Base-by-base conservation (phyloP, 2,888 invertebrate genomes). In the Proisotoma minuta region DNA sequence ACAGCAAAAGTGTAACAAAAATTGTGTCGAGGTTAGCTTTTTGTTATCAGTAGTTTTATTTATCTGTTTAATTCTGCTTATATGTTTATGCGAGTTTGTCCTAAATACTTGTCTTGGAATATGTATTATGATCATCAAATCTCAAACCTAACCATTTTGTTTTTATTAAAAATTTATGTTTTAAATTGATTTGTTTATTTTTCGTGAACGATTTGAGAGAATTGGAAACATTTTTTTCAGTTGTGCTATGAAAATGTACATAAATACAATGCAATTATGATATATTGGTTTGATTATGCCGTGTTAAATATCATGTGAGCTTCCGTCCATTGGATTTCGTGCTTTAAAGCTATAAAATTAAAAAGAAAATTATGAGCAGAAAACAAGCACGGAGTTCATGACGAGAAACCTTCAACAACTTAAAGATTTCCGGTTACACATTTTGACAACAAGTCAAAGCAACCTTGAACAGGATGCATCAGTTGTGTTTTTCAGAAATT, bases 311-410 rank as follows among this genome's bases (percentile, higher is more conserved):
- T 43, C 43, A 20, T 43, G 18, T 43, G 34, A 10, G 8, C 34
- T 8, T 34, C 15, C 34, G 34, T n/a, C 43, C 20, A 4, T n/a
- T 20, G 18, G 43, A 43, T 12, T 23, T 49, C 49, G 23, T 49
- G 49, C 15, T 24, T 49, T 8, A 49, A 5, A 49, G 49, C 49
- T 24, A 49, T 49, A 49, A 49, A 49, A 49, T 49, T 49, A 49
- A 23, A 8, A 49, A 22, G 22, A 49, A 49, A 49, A 49, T 49
- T 49, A 49, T 49, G 22, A 49, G 26, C 49, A 49, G 22, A 49
- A 49, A 49, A 49, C 49, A 49, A 24, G 49, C 49, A 49, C 26
- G 49, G 49, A 49, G 18, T 49, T 49, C 49, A 49, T 49, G 49
- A 49, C 26, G 49, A 49, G 26, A 23, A 49, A 15, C 26, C 49